Percentiles rank a stretch among this genome's conserved stretches.
Evolutionary conservation across 2,888 invertebrate genomes (phyloP).

Genomic region (Lamellibrachia columna): DNA sequence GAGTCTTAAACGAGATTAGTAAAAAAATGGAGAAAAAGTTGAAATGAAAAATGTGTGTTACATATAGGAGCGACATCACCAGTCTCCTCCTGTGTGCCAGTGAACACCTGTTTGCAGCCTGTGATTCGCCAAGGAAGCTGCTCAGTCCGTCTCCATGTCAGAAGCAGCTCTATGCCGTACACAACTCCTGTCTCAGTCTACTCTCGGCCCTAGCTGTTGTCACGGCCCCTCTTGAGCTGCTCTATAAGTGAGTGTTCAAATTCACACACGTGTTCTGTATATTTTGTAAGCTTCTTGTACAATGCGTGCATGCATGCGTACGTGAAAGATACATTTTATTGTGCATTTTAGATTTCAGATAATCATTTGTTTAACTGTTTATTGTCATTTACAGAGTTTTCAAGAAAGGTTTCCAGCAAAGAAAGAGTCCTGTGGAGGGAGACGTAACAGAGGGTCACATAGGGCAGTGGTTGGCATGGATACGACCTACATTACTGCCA

Average conservation of each 20-base stretch:
- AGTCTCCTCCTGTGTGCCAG: constrained; percentile 52
- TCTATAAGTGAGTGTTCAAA: constrained; percentile 51
- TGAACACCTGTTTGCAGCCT: constrained; percentile 52
- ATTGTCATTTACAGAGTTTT: constrained; percentile 46
- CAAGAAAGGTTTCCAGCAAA: constrained; percentile 51
- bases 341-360: no score
- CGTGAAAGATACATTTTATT: background rate
- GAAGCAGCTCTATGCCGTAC: constrained; percentile 53
- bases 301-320: background rate
- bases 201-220: constrained; percentile 56
- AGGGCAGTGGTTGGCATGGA: constrained; percentile 60
- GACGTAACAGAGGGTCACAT: constrained; percentile 45
- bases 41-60: no score
- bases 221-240: constrained; percentile 52
- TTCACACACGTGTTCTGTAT: no score
- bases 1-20: no score
- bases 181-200: constrained; percentile 58
- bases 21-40: background rate
- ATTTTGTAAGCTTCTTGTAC: background rate
- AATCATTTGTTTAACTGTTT: background rate
- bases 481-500: constrained; percentile 52
- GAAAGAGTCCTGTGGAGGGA: constrained; percentile 26
- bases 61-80: constrained; percentile 25
- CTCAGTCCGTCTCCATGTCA: constrained; percentile 55
- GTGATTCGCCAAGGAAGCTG: constrained; percentile 50